Conservation (phyloP, 2,888 invertebrate species). For the Augiades crinisus region DNA sequence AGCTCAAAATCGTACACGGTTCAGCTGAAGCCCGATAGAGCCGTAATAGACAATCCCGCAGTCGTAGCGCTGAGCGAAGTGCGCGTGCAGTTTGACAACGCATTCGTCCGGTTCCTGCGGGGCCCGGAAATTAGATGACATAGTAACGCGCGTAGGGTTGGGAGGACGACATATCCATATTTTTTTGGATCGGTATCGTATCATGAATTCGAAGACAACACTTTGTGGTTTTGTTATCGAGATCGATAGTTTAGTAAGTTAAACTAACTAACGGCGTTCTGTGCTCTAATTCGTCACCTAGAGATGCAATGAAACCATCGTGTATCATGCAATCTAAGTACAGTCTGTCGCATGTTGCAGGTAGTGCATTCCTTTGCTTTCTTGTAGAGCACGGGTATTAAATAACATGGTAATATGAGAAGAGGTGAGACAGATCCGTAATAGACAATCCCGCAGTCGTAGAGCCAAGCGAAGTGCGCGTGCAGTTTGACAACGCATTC, state of each 20-base stretch:
- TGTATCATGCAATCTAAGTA: no score
- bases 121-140: conserved; percentile 12
- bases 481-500: conserved; percentile 7
- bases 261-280: no score
- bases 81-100: conserved; percentile 9
- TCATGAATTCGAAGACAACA: no score
- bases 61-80: no score
- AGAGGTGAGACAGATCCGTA: background rate
- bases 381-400: no score
- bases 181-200: background rate
- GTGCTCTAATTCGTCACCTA: no score
- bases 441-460: conserved; percentile 1
- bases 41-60: conserved; percentile 1
- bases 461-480: background rate
- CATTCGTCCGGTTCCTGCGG: background rate
- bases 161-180: background rate
- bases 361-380: no score
- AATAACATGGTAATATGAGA: no score
- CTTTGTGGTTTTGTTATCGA: no score
- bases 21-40: background rate
- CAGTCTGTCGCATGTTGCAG: no score
- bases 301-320: no score
- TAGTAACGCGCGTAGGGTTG: background rate
- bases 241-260: no score
- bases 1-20: background rate